These are phyloP conservation scores for Drosophila orosa DNA, from an alignment of 1,140 invertebrate genomes.

Conservation along the genomic window DNA sequence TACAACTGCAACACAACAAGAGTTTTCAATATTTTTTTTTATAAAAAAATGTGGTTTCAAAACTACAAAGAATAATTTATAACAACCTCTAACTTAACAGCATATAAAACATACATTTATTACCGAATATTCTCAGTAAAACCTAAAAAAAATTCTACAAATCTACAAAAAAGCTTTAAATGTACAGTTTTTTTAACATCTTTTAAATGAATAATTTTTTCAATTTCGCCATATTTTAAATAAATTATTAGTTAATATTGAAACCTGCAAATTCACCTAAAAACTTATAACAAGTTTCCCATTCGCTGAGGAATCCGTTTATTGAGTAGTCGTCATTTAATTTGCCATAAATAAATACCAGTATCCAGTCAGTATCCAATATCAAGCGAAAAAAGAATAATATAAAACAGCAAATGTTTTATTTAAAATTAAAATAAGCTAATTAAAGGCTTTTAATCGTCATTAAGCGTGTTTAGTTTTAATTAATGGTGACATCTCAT, in stretches of 20 bases:
- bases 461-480: constrained; percentile 43
- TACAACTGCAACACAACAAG: no score
- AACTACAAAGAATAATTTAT: no score
- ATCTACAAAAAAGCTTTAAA: background rate
- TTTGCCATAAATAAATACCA: constrained; percentile 19
- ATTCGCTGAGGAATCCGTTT: constrained; percentile 5
- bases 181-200: background rate
- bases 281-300: constrained; percentile 2
- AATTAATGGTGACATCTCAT: constrained; percentile 30
- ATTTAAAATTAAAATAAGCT: constrained; percentile 15
- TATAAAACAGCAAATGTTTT: constrained; percentile 21
- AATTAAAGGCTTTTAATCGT: constrained; percentile 33
- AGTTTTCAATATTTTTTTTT: no score
- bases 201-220: background rate
- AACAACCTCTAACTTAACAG: no score
- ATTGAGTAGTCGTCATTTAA: constrained; percentile 8
- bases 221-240: background rate
- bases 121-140: no score
- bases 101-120: no score
- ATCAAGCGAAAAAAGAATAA: constrained; percentile 7
- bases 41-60: no score
- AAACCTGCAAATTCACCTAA: background rate
- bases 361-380: constrained; percentile 28
- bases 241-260: background rate
- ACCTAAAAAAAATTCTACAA: no score